Conservation (phyloP, 2,113 vertebrate species). For the Leucosticte australis region DNA sequence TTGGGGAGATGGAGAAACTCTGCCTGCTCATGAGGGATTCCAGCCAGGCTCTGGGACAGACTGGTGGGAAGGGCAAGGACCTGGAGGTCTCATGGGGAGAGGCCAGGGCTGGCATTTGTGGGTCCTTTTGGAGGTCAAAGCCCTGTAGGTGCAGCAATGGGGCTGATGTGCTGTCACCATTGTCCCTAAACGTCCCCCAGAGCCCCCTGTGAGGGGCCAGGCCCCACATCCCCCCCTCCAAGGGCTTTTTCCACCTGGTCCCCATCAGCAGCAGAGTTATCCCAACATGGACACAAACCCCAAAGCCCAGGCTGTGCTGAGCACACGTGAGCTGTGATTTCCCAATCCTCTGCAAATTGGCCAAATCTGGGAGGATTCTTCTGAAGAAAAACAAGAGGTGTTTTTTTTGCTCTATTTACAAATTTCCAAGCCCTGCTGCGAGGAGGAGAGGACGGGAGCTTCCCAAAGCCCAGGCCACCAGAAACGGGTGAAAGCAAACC, state of each 20-base stretch:
- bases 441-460: neutral
- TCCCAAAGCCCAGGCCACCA: neutral
- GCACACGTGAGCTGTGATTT: neutral
- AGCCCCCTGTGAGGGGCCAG: fast-evolving
- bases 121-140: neutral
- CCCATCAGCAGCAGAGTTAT: neutral
- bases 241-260: neutral
- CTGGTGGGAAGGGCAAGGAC: neutral
- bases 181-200: fast-evolving
- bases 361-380: constrained; percentile 1
- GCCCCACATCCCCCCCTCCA: neutral
- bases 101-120: neutral
- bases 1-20: neutral
- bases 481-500: neutral
- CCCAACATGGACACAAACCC: neutral
- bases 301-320: neutral
- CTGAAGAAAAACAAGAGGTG: neutral
- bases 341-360: neutral
- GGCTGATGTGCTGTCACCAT: no score
- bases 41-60: neutral
- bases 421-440: neutral
- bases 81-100: neutral
- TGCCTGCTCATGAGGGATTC: neutral
- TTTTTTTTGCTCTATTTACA: neutral
- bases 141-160: neutral